These are phyloP conservation scores for Apis laboriosa DNA, from an alignment of 1,140 invertebrate genomes.

Conservation along the genomic window DNA sequence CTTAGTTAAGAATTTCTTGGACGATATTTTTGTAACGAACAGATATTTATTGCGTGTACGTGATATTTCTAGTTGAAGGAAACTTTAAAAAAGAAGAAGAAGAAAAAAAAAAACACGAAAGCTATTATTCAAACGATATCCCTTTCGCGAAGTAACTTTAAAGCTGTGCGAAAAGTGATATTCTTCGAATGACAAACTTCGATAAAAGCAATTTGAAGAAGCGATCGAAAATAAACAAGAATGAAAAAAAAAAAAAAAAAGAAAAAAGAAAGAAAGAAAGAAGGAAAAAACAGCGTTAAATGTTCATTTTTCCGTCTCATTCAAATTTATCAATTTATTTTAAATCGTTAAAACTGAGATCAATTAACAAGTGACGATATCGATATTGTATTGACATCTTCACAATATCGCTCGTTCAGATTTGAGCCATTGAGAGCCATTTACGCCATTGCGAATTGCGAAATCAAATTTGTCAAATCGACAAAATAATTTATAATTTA, in stretches of 20 bases:
- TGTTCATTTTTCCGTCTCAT: neutral
- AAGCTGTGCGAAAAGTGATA: neutral
- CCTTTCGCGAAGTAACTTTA: too few relatives aligned
- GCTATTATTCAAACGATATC: too few relatives aligned
- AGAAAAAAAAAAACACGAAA: too few relatives aligned
- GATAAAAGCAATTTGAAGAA: slow-evolving; percentile 11
- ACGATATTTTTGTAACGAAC: too few relatives aligned
- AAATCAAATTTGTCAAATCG: neutral
- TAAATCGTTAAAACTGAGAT: neutral
- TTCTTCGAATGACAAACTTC: neutral
- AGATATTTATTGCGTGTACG: too few relatives aligned
- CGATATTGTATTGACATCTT: neutral
- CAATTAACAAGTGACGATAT: neutral
- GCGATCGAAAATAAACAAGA: neutral
- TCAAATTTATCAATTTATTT: neutral
- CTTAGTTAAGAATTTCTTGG: too few relatives aligned
- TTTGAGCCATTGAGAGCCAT: neutral
- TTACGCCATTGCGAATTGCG: neutral
- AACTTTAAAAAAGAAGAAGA: too few relatives aligned
- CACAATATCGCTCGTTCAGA: neutral
- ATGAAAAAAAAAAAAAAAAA: neutral
- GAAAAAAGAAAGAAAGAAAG: neutral
- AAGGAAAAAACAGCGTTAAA: neutral
- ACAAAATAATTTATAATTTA: neutral
- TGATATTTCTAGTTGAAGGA: too few relatives aligned